phyloP scores from a whole-genome alignment of 2,888 invertebrate species.

The Melanophora roralis region DNA sequence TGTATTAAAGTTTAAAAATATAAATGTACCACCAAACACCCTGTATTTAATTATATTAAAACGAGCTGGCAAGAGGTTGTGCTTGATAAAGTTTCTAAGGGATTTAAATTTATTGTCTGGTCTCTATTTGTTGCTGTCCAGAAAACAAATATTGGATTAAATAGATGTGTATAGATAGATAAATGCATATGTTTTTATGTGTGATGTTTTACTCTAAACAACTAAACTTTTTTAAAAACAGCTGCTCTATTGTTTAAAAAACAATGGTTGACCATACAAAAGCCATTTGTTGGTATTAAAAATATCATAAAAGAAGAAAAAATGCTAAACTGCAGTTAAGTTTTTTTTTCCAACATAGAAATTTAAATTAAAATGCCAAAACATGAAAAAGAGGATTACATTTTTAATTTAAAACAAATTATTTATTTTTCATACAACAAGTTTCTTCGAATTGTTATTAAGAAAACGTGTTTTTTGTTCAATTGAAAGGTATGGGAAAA shows the following conservation, averaged over 20 bases:
- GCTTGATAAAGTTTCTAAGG: slow-evolving; percentile 29
- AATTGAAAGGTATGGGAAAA: not conserved
- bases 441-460: not conserved
- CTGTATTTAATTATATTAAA: slow-evolving; percentile 48
- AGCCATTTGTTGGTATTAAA: slow-evolving; percentile 34
- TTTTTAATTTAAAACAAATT: not conserved
- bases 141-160: slow-evolving; percentile 48
- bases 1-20: too few relatives aligned
- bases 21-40: not conserved
- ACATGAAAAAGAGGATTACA: not conserved
- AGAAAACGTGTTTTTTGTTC: not conserved
- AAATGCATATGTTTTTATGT: too few relatives aligned
- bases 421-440: too few relatives aligned
- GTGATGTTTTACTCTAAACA: slow-evolving; percentile 40
- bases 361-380: not conserved
- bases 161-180: too few relatives aligned
- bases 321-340: slow-evolving; percentile 16
- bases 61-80: slow-evolving; percentile 15
- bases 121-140: slow-evolving; percentile 3
- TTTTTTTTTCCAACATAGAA: not conserved
- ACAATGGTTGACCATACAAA: slow-evolving; percentile 33
- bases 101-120: slow-evolving; percentile 52
- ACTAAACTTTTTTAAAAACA: slow-evolving; percentile 19
- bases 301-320: not conserved
- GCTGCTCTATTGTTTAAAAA: slow-evolving; percentile 29